These are phyloP conservation scores for Nephrocerus scutellatus DNA, from an alignment of 2,888 invertebrate species.

Conservation along the genomic window DNA sequence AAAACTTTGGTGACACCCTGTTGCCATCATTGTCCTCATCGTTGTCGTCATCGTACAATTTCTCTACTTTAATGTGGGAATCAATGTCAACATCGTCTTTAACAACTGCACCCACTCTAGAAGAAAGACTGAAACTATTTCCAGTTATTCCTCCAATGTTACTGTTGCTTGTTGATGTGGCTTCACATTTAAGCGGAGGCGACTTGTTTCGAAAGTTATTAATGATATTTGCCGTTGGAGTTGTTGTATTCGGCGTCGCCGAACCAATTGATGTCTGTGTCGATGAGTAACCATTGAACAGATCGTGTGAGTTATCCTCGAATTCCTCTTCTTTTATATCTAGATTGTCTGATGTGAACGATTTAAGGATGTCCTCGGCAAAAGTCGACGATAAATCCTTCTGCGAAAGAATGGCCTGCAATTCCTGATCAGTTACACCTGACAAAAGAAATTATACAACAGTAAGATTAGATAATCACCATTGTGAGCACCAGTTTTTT, in stretches of 20 bases:
- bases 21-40: constrained; percentile 50
- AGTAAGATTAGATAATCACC: constrained; percentile 16
- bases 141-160: constrained; percentile 14
- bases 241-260: constrained; percentile 20
- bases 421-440: constrained; percentile 63
- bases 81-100: constrained; percentile 52
- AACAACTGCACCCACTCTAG: constrained; percentile 38
- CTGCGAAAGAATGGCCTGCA: constrained; percentile 65
- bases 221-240: constrained; percentile 21
- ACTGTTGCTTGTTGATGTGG: constrained; percentile 36
- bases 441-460: constrained; percentile 17
- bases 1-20: constrained; percentile 55
- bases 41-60: constrained; percentile 30
- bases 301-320: constrained; percentile 25
- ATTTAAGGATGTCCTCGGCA: constrained; percentile 81
- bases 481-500: too few relatives aligned
- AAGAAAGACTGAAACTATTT: constrained; percentile 29
- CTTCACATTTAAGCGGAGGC: constrained; percentile 42
- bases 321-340: constrained; percentile 48
- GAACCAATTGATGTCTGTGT: constrained; percentile 21
- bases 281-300: constrained; percentile 22
- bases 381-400: constrained; percentile 69
- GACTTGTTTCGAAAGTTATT: constrained; percentile 26
- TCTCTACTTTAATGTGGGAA: constrained; percentile 56
- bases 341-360: constrained; percentile 68